These are phyloP conservation scores for Xestia xanthographa DNA, from an alignment of 2,888 invertebrate genomes.

Conservation along the genomic window DNA sequence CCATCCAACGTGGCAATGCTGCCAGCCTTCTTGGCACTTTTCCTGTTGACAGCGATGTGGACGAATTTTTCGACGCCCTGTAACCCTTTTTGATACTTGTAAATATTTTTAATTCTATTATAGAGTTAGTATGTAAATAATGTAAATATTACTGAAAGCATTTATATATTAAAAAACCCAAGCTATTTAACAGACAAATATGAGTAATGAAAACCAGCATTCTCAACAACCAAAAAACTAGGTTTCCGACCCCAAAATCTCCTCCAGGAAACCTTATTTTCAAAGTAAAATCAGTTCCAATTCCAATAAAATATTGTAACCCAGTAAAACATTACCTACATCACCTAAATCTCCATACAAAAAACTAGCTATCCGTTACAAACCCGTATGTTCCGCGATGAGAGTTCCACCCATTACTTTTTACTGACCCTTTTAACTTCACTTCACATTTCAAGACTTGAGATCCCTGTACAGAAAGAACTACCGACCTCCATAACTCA, in stretches of 20 bases:
- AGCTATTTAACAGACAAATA: background rate
- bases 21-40: no score
- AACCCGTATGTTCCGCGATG: slow-evolving; percentile 51
- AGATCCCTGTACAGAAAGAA: slow-evolving; percentile 67
- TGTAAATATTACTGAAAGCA: no score
- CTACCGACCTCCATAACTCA: slow-evolving; percentile 71
- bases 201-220: background rate
- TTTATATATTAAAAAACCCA: no score
- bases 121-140: no score
- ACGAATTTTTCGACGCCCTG: no score
- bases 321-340: slow-evolving; percentile 2
- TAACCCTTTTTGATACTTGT: no score
- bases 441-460: slow-evolving; percentile 66
- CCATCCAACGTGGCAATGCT: no score
- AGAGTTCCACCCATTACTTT: slow-evolving; percentile 67
- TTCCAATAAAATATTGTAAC: background rate
- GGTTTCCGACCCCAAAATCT: background rate
- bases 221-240: background rate
- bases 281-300: background rate
- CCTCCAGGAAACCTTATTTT: background rate
- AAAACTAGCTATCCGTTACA: slow-evolving; percentile 49
- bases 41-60: no score
- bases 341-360: slow-evolving; percentile 45
- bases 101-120: no score
- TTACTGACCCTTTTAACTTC: slow-evolving; percentile 70